Percentiles rank a stretch among this genome's conserved stretches.
Conservation (phyloP, 2,113 vertebrate genomes). For the Cyanocitta stelleri region DNA sequence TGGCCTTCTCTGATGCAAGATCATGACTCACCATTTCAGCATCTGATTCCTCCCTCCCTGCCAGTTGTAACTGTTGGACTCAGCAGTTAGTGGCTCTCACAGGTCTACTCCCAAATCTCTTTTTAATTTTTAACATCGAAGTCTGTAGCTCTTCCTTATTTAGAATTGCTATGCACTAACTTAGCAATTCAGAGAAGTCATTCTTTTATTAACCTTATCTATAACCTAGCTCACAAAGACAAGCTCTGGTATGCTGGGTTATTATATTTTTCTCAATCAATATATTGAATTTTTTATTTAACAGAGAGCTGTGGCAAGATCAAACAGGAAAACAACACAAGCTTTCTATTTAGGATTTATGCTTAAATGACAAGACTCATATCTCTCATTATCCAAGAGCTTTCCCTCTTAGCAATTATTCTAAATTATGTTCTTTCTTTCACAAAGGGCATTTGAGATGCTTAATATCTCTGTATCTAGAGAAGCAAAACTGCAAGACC, state of each 20-base stretch:
- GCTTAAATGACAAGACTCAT: background rate
- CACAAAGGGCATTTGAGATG: background rate
- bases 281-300: background rate
- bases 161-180: background rate
- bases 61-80: background rate
- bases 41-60: background rate
- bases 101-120: background rate
- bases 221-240: background rate
- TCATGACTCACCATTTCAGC: background rate
- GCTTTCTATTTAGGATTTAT: background rate
- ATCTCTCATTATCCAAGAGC: background rate
- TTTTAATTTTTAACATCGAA: background rate
- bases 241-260: background rate
- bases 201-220: background rate
- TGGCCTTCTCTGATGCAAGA: background rate
- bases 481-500: background rate
- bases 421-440: background rate
- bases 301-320: background rate
- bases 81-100: background rate
- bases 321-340: background rate
- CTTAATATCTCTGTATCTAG: background rate
- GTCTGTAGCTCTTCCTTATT: background rate
- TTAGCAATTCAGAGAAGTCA: background rate
- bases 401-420: background rate
- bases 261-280: conserved; percentile 20